Conservation (phyloP, 2,888 invertebrate species). For the Plebejus anna region DNA sequence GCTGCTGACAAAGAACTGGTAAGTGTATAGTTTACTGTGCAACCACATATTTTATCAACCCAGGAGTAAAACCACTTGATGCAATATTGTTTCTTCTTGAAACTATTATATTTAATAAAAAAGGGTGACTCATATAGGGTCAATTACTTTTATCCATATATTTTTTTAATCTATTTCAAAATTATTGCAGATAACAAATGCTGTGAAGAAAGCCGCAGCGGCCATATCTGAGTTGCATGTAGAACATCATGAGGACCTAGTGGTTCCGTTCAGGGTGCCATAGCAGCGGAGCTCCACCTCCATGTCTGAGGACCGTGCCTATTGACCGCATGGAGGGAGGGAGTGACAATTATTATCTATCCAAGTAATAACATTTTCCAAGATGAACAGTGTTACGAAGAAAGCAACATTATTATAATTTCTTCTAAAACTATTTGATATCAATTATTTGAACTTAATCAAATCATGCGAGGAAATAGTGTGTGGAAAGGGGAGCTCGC, state of each 20-base stretch:
- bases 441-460: too few relatives aligned
- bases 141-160: background rate
- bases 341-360: background rate
- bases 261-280: slow-evolving; percentile 91
- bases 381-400: background rate
- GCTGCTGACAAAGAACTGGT: slow-evolving; percentile 86
- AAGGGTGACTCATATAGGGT: background rate
- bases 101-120: background rate
- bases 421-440: background rate
- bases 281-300: slow-evolving; percentile 60
- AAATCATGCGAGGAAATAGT: too few relatives aligned
- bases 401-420: background rate
- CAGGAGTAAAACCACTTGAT: background rate
- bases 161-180: background rate
- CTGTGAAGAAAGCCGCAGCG: slow-evolving; percentile 84
- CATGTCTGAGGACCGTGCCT: slow-evolving; percentile 39
- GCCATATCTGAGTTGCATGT: slow-evolving; percentile 90
- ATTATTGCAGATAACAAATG: slow-evolving; percentile 82
- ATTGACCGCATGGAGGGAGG: slow-evolving; percentile 30
- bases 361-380: background rate
- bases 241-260: slow-evolving; percentile 93
- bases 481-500: too few relatives aligned
- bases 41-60: background rate
- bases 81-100: background rate
- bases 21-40: slow-evolving; percentile 49